Percentiles rank a stretch among this genome's conserved stretches.
Conservation (phyloP, 2,797 vertebrate species). For the Gobio occitaniae region DNA sequence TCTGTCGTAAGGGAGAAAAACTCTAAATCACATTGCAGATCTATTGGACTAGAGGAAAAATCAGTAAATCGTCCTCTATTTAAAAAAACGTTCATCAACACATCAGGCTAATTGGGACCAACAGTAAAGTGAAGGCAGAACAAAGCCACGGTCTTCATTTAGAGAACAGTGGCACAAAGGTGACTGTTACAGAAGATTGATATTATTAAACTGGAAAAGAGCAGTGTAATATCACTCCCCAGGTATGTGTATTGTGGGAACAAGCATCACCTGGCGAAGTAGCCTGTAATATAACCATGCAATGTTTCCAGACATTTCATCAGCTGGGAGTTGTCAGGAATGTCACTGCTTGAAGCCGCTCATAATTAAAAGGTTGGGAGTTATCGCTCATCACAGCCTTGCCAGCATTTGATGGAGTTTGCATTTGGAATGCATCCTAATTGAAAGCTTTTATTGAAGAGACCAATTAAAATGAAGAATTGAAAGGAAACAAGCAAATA, state of each 20-base stretch:
- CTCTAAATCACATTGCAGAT: slow-evolving; percentile 50
- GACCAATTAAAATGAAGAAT: slow-evolving; percentile 29
- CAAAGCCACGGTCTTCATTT: slow-evolving; percentile 20
- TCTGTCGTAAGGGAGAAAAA: slow-evolving; percentile 41
- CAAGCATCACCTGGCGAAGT: background rate
- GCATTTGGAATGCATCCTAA: slow-evolving; percentile 43
- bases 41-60: slow-evolving; percentile 2
- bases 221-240: slow-evolving; percentile 32
- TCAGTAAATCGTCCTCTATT: background rate
- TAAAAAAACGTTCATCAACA: slow-evolving; percentile 21
- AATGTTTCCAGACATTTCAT: slow-evolving; percentile 48
- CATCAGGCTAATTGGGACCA: slow-evolving; percentile 26
- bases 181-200: slow-evolving; percentile 3
- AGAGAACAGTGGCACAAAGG: slow-evolving; percentile 13
- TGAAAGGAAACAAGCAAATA: slow-evolving; percentile 13
- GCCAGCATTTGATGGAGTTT: slow-evolving; percentile 17
- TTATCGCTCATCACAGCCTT: slow-evolving; percentile 33
- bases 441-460: slow-evolving; percentile 43
- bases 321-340: slow-evolving; percentile 45
- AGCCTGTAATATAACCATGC: slow-evolving; percentile 36
- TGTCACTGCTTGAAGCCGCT: slow-evolving; percentile 38
- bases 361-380: slow-evolving; percentile 46
- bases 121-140: slow-evolving; percentile 14
- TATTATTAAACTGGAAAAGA: slow-evolving; percentile 15
- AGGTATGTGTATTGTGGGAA: slow-evolving; percentile 2